Conservation (phyloP, 2,888 invertebrate species). For the Platerodrilus igneus region DNA sequence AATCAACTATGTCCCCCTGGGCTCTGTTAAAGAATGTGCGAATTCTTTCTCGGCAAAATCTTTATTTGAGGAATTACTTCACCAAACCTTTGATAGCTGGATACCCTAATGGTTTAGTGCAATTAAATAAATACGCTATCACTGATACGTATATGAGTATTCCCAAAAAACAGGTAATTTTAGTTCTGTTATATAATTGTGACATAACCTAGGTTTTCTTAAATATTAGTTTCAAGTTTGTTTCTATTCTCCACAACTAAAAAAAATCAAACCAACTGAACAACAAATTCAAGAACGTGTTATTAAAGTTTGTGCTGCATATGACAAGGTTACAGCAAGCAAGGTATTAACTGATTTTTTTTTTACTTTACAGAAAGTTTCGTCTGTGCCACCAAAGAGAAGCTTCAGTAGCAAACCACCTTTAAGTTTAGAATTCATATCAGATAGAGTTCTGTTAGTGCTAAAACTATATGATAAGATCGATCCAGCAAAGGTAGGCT, state of each 20-base stretch:
- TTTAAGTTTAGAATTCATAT: constrained; percentile 75
- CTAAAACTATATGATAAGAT: constrained; percentile 98
- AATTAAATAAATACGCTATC: no score
- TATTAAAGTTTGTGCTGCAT: constrained; percentile 78
- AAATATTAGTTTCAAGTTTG: constrained; percentile 30
- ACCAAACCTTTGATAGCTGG: constrained; percentile 28
- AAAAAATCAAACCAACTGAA: constrained; percentile 53
- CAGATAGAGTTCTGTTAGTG: constrained; percentile 88
- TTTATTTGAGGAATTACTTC: constrained; percentile 26
- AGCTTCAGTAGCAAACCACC: constrained; percentile 73
- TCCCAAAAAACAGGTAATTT: no score
- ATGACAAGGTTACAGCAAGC: constrained; percentile 82
- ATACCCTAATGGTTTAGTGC: no score
- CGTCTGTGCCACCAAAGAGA: constrained; percentile 62
- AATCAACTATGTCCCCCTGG: no score
- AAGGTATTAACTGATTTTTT: constrained; percentile 62
- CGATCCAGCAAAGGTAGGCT: constrained; percentile 82
- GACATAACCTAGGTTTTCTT: constrained; percentile 20
- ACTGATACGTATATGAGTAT: not conserved
- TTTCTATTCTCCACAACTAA: constrained; percentile 41
- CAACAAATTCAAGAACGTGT: constrained; percentile 75
- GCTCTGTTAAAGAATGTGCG: constrained; percentile 34
- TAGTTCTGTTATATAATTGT: no score
- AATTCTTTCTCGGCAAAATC: constrained; percentile 26
- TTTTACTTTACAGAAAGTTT: constrained; percentile 57